These are phyloP conservation scores for Coryphaenoides rupestris DNA, from an alignment of 2,113 vertebrate species.

Conservation along the genomic window DNA sequence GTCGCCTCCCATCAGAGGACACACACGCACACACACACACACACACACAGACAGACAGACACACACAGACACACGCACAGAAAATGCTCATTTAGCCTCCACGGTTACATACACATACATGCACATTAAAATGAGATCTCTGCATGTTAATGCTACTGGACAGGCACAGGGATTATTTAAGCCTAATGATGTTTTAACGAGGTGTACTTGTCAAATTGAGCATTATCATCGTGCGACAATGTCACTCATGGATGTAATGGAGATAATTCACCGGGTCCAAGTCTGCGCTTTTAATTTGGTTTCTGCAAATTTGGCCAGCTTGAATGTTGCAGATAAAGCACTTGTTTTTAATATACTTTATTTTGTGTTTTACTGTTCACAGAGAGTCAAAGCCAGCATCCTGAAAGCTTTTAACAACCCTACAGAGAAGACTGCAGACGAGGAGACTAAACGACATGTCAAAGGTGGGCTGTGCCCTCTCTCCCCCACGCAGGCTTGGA, in stretches of 20 bases:
- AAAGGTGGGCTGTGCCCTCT: conserved; percentile 78
- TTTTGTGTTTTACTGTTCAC: conserved; percentile 42
- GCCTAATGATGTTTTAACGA: conserved; percentile 60
- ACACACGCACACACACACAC: conserved; percentile 15
- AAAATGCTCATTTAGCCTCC: neutral
- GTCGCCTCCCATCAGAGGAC: conserved; percentile 68
- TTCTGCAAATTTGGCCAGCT: neutral
- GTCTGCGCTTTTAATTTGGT: neutral
- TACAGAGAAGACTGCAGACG: conserved; percentile 94
- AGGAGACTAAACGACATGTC: conserved; percentile 92
- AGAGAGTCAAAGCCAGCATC: conserved; percentile 94
- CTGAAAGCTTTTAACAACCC: conserved; percentile 97
- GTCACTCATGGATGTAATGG: conserved; percentile 45
- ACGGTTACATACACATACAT: conserved; percentile 9
- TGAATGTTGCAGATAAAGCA: neutral
- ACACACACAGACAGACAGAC: conserved; percentile 14
- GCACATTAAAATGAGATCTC: conserved; percentile 41
- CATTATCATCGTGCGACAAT: conserved; percentile 37
- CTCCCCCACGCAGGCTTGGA: conserved; percentile 72
- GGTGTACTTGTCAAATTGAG: conserved; percentile 53
- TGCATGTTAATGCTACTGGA: conserved; percentile 50
- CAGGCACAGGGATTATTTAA: conserved; percentile 69
- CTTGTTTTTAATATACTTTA: neutral
- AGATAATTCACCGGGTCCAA: neutral
- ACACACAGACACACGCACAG: conserved; percentile 13